A percentile compares a stretch with the other conserved stretches of the same genome.
phyloP scores from a whole-genome alignment of 2,113 vertebrate species.

The Lanius collurio region DNA sequence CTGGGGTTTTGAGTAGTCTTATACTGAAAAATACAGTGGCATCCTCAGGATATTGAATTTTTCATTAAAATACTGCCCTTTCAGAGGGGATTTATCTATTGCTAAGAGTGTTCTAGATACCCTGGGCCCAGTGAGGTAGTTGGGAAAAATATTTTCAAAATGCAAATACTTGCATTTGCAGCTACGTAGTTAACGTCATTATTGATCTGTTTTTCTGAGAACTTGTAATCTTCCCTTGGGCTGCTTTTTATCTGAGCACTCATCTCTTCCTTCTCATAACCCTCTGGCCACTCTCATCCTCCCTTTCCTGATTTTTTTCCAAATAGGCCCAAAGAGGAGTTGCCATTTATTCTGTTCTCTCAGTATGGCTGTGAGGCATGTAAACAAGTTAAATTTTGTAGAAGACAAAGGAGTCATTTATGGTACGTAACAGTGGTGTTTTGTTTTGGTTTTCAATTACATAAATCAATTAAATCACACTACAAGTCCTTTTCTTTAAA shows the following conservation, averaged over 20 bases:
- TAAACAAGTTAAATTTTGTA: conserved; percentile 26
- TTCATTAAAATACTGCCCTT: background rate
- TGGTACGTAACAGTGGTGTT: background rate
- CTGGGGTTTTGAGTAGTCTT: background rate
- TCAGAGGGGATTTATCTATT: background rate
- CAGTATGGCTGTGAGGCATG: background rate
- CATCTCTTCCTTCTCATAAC: background rate
- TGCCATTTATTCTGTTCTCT: conserved; percentile 1
- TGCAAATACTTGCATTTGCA: background rate
- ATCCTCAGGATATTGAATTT: background rate
- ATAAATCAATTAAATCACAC: conserved; percentile 28
- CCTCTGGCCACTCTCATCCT: background rate
- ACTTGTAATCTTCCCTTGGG: conserved; percentile 20
- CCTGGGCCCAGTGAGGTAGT: background rate
- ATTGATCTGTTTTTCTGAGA: conserved; percentile 56
- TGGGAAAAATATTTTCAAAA: background rate
- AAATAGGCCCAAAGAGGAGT: background rate
- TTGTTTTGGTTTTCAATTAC: conserved; percentile 11
- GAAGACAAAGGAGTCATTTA: conserved; percentile 27
- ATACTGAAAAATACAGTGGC: background rate
- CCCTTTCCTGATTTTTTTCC: background rate
- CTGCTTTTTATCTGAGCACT: conserved; percentile 20
- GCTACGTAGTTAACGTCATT: background rate
- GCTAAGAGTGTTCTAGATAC: background rate
- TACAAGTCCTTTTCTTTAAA: background rate